These are phyloP conservation scores for Nannoperca australis DNA, from an alignment of 2,797 vertebrate species.

Conservation along the genomic window DNA sequence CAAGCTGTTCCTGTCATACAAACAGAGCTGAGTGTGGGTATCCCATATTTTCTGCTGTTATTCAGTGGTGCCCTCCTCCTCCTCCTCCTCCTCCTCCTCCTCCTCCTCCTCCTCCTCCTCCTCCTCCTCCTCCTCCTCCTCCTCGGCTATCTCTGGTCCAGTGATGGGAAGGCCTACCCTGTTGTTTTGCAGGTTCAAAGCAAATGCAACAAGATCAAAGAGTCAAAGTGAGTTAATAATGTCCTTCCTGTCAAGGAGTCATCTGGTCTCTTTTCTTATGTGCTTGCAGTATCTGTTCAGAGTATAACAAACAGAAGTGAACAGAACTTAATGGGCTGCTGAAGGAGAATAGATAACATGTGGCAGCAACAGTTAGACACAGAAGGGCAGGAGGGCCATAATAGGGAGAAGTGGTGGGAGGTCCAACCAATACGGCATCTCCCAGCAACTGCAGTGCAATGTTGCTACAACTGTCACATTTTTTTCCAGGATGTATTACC, in stretches of 20 bases:
- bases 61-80: conserved; percentile 19
- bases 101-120: conserved; percentile 17
- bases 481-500: conserved; percentile 41
- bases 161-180: conserved; percentile 37
- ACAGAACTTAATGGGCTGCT: conserved; percentile 35
- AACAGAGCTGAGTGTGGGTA: conserved; percentile 62
- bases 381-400: conserved; percentile 49
- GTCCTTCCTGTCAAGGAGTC: conserved; percentile 42
- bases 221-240: conserved; percentile 39
- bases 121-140: conserved; percentile 5
- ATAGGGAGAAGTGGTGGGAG: conserved; percentile 37
- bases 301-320: conserved; percentile 39
- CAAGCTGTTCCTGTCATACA: conserved; percentile 68
- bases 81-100: neutral
- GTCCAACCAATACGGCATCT: conserved; percentile 53
- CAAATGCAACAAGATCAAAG: conserved; percentile 44
- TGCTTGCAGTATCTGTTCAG: conserved; percentile 25
- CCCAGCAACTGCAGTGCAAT: conserved; percentile 58
- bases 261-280: conserved; percentile 38
- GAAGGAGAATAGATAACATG: conserved; percentile 54
- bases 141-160: conserved; percentile 20
- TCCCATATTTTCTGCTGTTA: conserved; percentile 57
- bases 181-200: conserved; percentile 56
- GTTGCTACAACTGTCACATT: conserved; percentile 48
- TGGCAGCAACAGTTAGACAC: conserved; percentile 55